Evolutionary conservation across 2,113 vertebrate genomes (phyloP).

Genomic region (Archilochus colubris): DNA sequence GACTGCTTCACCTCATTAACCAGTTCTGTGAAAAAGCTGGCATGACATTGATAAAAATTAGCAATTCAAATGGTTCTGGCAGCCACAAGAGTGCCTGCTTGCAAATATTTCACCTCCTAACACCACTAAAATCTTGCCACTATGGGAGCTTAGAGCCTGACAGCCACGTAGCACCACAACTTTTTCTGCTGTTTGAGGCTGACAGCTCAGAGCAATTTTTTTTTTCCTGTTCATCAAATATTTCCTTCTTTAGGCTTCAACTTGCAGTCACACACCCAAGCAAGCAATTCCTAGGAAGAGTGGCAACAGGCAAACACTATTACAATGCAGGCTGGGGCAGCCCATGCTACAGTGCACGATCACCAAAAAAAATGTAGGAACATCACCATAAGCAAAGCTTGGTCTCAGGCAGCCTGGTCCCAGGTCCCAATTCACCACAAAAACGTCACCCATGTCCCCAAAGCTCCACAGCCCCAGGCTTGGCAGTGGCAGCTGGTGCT

Average conservation of each 20-base stretch:
- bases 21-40: conserved; percentile 21
- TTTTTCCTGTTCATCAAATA: neutral
- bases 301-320: no score
- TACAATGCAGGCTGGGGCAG: fast-evolving
- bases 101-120: conserved; percentile 33
- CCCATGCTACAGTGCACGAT: fast-evolving
- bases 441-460: neutral
- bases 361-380: neutral
- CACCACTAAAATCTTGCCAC: neutral
- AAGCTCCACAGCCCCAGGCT: fast-evolving
- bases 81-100: neutral
- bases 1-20: conserved; percentile 45
- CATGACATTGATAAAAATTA: conserved; percentile 53
- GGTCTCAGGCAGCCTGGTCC: fast-evolving
- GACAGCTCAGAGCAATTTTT: neutral
- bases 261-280: fast-evolving
- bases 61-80: conserved; percentile 50
- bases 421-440: neutral
- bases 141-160: neutral
- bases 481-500: fast-evolving
- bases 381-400: fast-evolving
- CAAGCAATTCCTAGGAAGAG: neutral
- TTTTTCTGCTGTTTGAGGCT: neutral
- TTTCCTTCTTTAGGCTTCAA: neutral
- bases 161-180: neutral